A percentile compares a stretch with the other conserved stretches of the same genome.
These are phyloP conservation scores for Anagyrus pseudococci DNA, from an alignment of 2,888 invertebrate species.

Conservation along the genomic window DNA sequence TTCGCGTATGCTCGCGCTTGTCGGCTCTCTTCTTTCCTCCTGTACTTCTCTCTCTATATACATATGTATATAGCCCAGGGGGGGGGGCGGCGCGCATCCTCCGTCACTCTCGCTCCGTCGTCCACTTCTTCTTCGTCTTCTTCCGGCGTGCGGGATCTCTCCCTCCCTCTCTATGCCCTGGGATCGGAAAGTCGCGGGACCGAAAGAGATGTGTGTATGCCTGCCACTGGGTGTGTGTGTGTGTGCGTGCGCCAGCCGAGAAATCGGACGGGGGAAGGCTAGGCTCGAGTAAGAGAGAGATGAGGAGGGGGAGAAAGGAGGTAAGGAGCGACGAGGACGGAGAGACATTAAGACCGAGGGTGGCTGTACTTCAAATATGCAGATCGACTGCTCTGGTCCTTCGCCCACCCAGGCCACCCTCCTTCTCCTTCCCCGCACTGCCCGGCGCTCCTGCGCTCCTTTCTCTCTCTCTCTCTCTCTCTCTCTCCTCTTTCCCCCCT, in stretches of 20 bases:
- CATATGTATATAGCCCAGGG: neutral
- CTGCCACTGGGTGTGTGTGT: conserved; percentile 13
- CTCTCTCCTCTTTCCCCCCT: neutral
- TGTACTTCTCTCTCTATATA: too few relatives aligned
- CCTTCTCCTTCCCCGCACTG: conserved; percentile 10
- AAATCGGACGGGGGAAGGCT: neutral
- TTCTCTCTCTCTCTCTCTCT: conserved; percentile 4
- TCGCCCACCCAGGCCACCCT: conserved; percentile 7
- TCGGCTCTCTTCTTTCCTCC: too few relatives aligned
- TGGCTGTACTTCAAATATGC: conserved; percentile 42
- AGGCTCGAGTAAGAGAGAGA: conserved; percentile 6
- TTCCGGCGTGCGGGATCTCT: too few relatives aligned
- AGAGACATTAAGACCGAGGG: conserved; percentile 44
- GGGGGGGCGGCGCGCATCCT: too few relatives aligned
- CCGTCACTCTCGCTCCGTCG: too few relatives aligned
- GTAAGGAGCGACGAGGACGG: conserved; percentile 20
- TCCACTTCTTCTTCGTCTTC: too few relatives aligned
- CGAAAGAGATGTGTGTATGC: conserved; percentile 1
- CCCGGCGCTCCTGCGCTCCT: conserved; percentile 14
- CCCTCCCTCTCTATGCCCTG: conserved; percentile 2
- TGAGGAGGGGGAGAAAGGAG: conserved; percentile 10
- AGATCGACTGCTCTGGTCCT: conserved; percentile 38
- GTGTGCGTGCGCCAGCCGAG: neutral
- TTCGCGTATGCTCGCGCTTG: conserved; percentile 44
- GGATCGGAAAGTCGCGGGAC: conserved; percentile 32